These are phyloP conservation scores for Hystrix cristata DNA, from an alignment of 2,113 vertebrate genomes.

Conservation along the genomic window DNA sequence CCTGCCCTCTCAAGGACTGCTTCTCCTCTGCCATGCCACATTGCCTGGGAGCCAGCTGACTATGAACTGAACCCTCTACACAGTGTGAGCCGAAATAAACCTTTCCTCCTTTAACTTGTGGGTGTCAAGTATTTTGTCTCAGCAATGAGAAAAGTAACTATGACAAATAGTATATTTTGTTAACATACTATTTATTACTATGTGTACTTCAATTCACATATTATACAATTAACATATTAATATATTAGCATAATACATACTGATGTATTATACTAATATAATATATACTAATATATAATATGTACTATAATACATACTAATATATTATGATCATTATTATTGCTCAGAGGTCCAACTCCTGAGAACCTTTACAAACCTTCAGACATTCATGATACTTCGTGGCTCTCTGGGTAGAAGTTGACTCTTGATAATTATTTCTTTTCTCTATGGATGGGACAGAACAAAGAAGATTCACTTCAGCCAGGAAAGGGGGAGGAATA, in stretches of 20 bases:
- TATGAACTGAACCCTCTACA: neutral
- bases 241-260: neutral
- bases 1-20: neutral
- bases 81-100: neutral
- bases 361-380: neutral
- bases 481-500: neutral
- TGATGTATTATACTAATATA: neutral
- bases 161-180: neutral
- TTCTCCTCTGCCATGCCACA: neutral
- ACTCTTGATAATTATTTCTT: neutral
- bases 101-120: neutral
- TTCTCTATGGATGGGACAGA: neutral
- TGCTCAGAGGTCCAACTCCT: neutral
- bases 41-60: neutral
- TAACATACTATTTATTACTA: neutral
- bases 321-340: neutral
- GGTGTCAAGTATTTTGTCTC: neutral
- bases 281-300: neutral
- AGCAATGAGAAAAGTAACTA: neutral
- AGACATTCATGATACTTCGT: neutral
- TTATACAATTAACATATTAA: neutral
- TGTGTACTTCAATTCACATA: neutral
- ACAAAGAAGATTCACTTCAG: neutral
- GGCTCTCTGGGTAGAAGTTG: neutral
- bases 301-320: neutral